Evolutionary conservation across 2,888 invertebrate species (phyloP), one percentile per base, ranked within the genome.

Genomic region (Clepsis dumicolana): DNA sequence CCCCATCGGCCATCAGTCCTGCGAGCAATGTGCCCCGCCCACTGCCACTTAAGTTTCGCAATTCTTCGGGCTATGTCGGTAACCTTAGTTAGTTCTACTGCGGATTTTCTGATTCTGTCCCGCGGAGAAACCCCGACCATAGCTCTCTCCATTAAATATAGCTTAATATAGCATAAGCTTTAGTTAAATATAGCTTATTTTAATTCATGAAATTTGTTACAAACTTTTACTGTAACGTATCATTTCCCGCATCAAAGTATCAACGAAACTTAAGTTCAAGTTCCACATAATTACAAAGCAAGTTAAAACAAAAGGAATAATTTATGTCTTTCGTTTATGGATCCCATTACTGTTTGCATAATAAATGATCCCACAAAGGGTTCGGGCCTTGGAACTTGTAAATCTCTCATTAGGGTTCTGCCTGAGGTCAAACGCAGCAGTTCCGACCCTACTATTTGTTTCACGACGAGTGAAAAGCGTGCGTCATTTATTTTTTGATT

Each of bases 281-380:
- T 3, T 12, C 4, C 27, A 44, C 7, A 48, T 54, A 63, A 18
- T 44, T 48, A 64, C 12, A 54, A 56, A 56, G 25, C 0, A 56
- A 44, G 44, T 44, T 24, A 56, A 32, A 48, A 18, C 12, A 10
- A 2, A 29, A 18, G 48, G 18, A 65, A 50, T 65, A 57, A 57
- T 50, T 48, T n/a, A 64, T 57, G 18, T 44, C 5, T 4, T 2
- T 27, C 25, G 24, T 53, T n/a, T 18, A 16, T 24, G 12, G 8
- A 29, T n/a, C 29, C 35, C 52, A 53, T 65, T 65, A 61, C n/a
- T 18, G 14, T 35, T 18, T 66, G 38, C 54, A 66, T 66, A 56
- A 61, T 66, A 66, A 35, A 66, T 66, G 35, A 62, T 24, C 16
- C 8, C 24, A 48, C 25, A 61, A 61, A 54, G 52, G 52, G 54